These are phyloP conservation scores for Sarcophaga variegata DNA, from an alignment of 2,888 invertebrate genomes.

Conservation along the genomic window DNA sequence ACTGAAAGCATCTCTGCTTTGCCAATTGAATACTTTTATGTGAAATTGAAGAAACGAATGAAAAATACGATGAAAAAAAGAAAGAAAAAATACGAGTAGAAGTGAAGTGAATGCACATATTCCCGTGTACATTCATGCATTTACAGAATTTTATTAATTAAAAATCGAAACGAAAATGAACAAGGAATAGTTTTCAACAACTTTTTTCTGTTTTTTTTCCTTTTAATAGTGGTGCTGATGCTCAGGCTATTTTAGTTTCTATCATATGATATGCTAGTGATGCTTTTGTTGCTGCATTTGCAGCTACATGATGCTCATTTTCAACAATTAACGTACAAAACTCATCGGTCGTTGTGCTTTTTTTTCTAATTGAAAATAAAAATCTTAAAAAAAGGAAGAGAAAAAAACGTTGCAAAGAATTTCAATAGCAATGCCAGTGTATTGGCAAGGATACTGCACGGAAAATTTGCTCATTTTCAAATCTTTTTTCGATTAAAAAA, in stretches of 20 bases:
- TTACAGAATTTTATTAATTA: constrained; percentile 64
- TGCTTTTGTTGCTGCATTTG: constrained; percentile 13
- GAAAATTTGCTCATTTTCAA: constrained; percentile 38
- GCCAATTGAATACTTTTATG: constrained; percentile 16
- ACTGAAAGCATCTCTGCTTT: neutral
- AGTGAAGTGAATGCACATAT: constrained; percentile 15
- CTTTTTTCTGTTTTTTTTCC: constrained; percentile 24
- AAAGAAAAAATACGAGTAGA: constrained; percentile 12
- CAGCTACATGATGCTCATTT: constrained; percentile 54
- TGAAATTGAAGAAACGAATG: constrained; percentile 1
- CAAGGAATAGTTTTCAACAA: constrained; percentile 47
- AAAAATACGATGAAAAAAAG: neutral
- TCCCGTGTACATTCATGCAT: neutral
- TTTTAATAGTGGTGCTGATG: neutral
- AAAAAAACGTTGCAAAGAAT: constrained; percentile 35
- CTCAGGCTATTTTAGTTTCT: constrained; percentile 14
- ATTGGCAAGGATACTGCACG: constrained; percentile 47
- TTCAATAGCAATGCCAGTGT: constrained; percentile 65
- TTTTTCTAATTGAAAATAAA: neutral
- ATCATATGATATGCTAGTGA: constrained; percentile 23
- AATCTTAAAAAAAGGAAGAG: neutral
- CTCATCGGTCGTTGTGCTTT: neutral
- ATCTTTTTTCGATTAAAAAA: constrained; percentile 23
- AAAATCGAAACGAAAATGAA: constrained; percentile 66
- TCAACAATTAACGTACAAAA: constrained; percentile 53